Conservation (phyloP, 2,113 vertebrate genomes). For the Xiphias gladius region DNA sequence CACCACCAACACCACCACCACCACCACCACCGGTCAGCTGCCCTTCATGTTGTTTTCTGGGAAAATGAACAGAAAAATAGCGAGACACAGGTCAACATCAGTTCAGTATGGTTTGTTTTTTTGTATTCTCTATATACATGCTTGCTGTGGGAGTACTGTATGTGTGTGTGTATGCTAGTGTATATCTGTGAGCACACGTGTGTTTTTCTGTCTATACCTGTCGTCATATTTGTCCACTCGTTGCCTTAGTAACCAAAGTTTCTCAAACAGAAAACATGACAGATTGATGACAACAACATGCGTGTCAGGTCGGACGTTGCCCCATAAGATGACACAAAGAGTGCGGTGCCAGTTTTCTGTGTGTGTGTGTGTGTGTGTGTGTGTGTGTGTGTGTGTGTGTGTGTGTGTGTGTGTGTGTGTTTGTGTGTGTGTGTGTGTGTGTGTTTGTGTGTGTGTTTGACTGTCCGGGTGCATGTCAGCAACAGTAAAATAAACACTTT, state of each 20-base stretch:
- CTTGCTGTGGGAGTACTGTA: not conserved
- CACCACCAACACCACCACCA: conserved; percentile 7
- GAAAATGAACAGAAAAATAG: conserved; percentile 18
- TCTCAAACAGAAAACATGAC: conserved; percentile 54
- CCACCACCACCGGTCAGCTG: conserved; percentile 38
- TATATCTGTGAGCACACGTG: not conserved
- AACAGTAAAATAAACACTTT: not conserved
- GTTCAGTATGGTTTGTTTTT: conserved; percentile 18
- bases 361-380: conserved; percentile 16
- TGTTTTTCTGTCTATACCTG: conserved; percentile 23
- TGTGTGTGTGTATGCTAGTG: not conserved
- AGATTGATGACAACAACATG: conserved; percentile 53
- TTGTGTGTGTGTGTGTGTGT: conserved; percentile 9
- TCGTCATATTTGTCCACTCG: conserved; percentile 30
- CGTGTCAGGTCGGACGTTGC: conserved; percentile 21
- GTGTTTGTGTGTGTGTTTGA: not conserved
- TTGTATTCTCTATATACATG: not conserved
- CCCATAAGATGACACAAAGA: not conserved
- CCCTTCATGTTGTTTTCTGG: conserved; percentile 28
- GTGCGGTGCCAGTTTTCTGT: not conserved
- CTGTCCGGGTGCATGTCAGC: not conserved
- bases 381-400: no score
- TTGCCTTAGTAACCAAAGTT: conserved; percentile 61
- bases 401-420: conserved; percentile 7
- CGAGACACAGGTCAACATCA: conserved; percentile 18